Evolutionary conservation across 2,797 vertebrate species (phyloP).

Genomic region (Phataginus tetradactyla): DNA sequence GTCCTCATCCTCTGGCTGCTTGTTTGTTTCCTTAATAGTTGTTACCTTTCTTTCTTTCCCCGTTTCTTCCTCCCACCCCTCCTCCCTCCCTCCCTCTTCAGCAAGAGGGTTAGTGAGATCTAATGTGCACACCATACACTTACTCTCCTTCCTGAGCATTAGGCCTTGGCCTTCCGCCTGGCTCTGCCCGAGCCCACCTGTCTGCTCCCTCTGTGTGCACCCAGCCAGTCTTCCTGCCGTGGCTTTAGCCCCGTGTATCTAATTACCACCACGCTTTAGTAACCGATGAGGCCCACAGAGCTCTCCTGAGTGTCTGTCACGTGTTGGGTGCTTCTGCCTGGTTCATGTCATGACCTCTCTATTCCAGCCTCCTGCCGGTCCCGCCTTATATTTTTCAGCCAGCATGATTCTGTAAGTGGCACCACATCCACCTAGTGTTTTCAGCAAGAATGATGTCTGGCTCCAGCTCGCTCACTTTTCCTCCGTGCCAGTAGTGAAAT

Average conservation of each 20-base stretch:
- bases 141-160: accelerated
- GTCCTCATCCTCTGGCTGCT: neutral
- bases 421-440: accelerated
- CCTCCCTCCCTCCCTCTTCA: no score
- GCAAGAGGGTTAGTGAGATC: no score
- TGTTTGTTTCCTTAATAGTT: accelerated
- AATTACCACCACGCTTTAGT: neutral
- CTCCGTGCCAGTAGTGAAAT: neutral
- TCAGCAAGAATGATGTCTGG: neutral
- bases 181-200: accelerated
- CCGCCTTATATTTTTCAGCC: neutral
- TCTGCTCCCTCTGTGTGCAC: neutral
- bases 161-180: accelerated
- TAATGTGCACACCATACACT: accelerated
- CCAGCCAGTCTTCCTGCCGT: accelerated
- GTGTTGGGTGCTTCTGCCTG: neutral
- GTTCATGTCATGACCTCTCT: no score
- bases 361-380: accelerated
- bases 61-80: neutral
- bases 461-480: neutral
- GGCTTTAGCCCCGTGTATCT: neutral
- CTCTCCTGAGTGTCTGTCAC: neutral
- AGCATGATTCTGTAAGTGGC: neutral
- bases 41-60: neutral
- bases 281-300: neutral